Evolutionary conservation across 2,113 vertebrate species (phyloP), one percentile per base, ranked within the genome.

Genomic region (Puntigrus tetrazona): DNA sequence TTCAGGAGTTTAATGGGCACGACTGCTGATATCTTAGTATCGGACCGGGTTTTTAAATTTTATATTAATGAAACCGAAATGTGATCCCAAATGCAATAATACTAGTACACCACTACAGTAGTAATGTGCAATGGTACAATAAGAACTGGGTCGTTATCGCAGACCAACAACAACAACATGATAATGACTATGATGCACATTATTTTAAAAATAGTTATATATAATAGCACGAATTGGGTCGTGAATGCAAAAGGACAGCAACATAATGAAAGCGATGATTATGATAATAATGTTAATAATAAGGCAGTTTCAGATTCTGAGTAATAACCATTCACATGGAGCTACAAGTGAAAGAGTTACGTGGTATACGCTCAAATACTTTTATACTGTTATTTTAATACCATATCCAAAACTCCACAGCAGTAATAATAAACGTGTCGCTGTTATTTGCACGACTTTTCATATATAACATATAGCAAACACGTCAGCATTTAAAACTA

Each of bases 361-460:
- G 43, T 63, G 29, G 16, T 9, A 67, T 16, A 67, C 36, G 65
- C 31, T 22, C 34, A 36, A 36, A 69, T 36, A 9, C 18, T 36
- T 4, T 36, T 41, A 18, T 61, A 61, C 57, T 29, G 14, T 14
- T 63, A 63, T 5, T 63, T 29, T 63, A 63, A 27, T 63, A 25
- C 22, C 3, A 87, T 90, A 88, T 91, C 91, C 88, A 92, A 86
- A 83, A 50, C 43, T 31, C 22, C n/a, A 45, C 7, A 45, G 70
- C 47, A 41, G 43, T 74, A 29, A 18, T 55, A 55, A 55, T n/a
- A 55, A n/a, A 16, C 16, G 5, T 18, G 14, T 29, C 8, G 10
- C 27, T 47, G 3, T 74, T 73, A 67, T 36, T n/a, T n/a, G n/a
- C n/a, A 67, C 20, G 3, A 67, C 14, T 16, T 31, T 18, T 67